Percentiles rank a stretch among this genome's conserved stretches.
Evolutionary conservation across 2,113 vertebrate species (phyloP).

Genomic region (Melierax canorus): DNA sequence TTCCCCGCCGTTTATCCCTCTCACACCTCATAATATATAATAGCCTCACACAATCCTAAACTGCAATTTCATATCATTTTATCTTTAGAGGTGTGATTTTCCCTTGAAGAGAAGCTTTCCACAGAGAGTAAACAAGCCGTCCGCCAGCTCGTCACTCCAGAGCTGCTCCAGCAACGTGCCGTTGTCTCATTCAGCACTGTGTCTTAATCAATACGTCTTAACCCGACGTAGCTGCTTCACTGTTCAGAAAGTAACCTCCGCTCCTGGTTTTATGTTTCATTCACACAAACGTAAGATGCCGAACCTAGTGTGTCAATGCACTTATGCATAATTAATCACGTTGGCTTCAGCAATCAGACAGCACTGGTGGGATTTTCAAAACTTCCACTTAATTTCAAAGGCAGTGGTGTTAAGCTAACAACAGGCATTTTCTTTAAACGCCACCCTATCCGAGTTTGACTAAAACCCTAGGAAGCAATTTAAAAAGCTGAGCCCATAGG

Average conservation of each 20-base stretch:
- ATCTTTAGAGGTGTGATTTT: background rate
- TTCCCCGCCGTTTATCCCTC: background rate
- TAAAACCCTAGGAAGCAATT: background rate
- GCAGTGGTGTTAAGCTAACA: background rate
- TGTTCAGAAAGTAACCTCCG: background rate
- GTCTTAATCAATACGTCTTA: background rate
- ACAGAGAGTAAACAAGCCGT: background rate
- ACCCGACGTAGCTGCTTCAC: background rate
- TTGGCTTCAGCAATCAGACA: background rate
- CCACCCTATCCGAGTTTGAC: background rate
- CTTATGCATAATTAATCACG: background rate
- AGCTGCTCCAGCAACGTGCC: background rate
- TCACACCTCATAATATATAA: background rate
- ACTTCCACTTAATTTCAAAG: background rate
- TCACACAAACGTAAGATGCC: background rate
- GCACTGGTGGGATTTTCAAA: background rate
- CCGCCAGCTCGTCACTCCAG: accelerated
- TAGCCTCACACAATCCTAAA: background rate
- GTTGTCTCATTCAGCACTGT: accelerated
- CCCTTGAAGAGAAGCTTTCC: background rate
- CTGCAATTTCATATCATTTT: background rate
- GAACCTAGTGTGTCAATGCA: background rate
- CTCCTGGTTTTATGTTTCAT: background rate
- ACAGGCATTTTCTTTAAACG: background rate
- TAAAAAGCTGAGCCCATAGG: background rate